Conservation (phyloP, 2,888 invertebrate species). For the Campoletis raptor region DNA sequence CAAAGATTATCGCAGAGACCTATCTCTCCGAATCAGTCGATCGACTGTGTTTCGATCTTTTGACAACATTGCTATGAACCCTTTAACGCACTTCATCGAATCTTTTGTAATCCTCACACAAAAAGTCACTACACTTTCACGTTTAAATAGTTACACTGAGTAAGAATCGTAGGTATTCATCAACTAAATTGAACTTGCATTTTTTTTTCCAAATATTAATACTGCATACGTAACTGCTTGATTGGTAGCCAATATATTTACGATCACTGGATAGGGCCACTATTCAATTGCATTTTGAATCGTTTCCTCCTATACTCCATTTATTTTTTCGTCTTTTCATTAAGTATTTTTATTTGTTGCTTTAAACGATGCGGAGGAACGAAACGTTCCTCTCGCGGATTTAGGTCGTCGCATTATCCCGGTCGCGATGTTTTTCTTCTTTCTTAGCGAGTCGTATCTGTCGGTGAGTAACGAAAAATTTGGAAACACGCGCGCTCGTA, state of each 20-base stretch:
- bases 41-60: slow-evolving; percentile 15
- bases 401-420: slow-evolving; percentile 60
- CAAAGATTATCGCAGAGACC: neutral
- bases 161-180: slow-evolving; percentile 18
- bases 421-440: slow-evolving; percentile 23
- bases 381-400: slow-evolving; percentile 43
- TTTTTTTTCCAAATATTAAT: slow-evolving; percentile 7
- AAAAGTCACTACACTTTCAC: slow-evolving; percentile 53
- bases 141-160: neutral
- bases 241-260: neutral
- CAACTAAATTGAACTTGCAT: neutral
- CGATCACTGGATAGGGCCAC: neutral
- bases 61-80: slow-evolving; percentile 8
- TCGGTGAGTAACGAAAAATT: slow-evolving; percentile 50
- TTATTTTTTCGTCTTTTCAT: neutral
- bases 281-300: slow-evolving; percentile 12
- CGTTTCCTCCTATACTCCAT: neutral
- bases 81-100: slow-evolving; percentile 23
- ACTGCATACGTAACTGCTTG: neutral
- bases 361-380: slow-evolving; percentile 34
- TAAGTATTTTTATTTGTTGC: slow-evolving; percentile 6
- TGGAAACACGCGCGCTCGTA: slow-evolving; percentile 58
- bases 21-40: slow-evolving; percentile 10
- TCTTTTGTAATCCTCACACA: slow-evolving; percentile 10
- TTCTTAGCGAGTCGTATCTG: neutral